Conservation (phyloP, 2,888 invertebrate species). For the Xestia c-nigrum region DNA sequence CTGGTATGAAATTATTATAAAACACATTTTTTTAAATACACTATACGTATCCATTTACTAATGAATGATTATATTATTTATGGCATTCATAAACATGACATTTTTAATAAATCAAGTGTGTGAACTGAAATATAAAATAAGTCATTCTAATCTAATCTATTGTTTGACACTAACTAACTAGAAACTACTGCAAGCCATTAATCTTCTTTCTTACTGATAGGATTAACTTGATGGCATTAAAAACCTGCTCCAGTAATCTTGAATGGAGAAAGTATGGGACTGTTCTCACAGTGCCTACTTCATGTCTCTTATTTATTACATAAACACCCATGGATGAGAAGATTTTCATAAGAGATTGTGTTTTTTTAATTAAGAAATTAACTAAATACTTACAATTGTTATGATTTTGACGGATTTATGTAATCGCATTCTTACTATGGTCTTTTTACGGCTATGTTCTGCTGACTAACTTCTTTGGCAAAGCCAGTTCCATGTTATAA, state of each 20-base stretch:
- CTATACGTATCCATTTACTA: too few species aligned
- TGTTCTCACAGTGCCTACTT: constrained; percentile 61
- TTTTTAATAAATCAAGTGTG: too few species aligned
- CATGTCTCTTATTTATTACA: constrained; percentile 64
- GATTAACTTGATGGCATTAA: constrained; percentile 64
- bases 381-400: constrained; percentile 8
- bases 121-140: not conserved
- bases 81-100: not conserved
- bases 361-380: constrained; percentile 29
- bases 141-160: constrained; percentile 15
- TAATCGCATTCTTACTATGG: constrained; percentile 8
- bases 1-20: not conserved
- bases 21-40: not conserved
- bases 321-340: constrained; percentile 56
- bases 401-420: constrained; percentile 11
- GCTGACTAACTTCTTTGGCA: not conserved
- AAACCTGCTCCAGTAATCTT: constrained; percentile 63
- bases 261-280: constrained; percentile 71
- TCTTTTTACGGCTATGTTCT: not conserved
- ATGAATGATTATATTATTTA: not conserved
- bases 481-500: not conserved
- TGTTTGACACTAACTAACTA: constrained; percentile 42
- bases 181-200: constrained; percentile 39
- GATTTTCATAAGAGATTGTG: constrained; percentile 41
- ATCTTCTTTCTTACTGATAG: constrained; percentile 58